Evolutionary conservation across 2,797 vertebrate genomes (phyloP).

Genomic region (Centroberyx gerrardi): DNA sequence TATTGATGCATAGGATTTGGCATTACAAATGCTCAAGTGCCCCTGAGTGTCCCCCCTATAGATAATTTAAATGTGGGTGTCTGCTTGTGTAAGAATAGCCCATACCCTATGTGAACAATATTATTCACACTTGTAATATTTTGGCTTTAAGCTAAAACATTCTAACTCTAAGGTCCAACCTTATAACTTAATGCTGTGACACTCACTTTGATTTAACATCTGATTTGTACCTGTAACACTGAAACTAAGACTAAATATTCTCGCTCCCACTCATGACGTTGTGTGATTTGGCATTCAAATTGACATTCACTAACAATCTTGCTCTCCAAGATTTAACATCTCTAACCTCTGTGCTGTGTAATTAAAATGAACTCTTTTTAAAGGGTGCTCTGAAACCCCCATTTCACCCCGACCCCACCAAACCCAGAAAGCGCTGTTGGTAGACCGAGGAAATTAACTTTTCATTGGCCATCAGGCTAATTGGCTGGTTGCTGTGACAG

Average conservation of each 20-base stretch:
- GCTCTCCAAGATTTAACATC: slow-evolving; percentile 28
- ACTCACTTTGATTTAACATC: too few species aligned
- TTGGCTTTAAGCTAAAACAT: too few species aligned
- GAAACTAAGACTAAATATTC: background rate
- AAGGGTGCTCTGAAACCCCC: slow-evolving; percentile 18
- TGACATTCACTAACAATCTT: slow-evolving; percentile 32
- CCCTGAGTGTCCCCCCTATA: too few species aligned
- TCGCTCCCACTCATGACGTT: background rate
- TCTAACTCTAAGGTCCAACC: too few species aligned
- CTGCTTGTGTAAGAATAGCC: too few species aligned
- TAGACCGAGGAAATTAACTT: slow-evolving; percentile 61
- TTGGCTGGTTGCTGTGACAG: slow-evolving; percentile 68
- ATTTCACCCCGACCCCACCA: slow-evolving; percentile 19
- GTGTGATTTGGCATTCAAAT: background rate
- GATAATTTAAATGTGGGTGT: too few species aligned
- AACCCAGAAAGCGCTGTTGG: slow-evolving; percentile 31
- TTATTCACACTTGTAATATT: too few species aligned
- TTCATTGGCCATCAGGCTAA: slow-evolving; percentile 70
- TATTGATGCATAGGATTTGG: too few species aligned
- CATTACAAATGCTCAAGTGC: too few species aligned
- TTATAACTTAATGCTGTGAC: too few species aligned
- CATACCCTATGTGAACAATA: too few species aligned
- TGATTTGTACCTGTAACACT: too few species aligned
- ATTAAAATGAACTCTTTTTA: slow-evolving; percentile 32
- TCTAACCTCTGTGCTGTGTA: slow-evolving; percentile 30